Evolutionary conservation across 2,113 vertebrate genomes (phyloP), one percentile per base, ranked within the genome.

Genomic region (Phrynocephalus versicolor): DNA sequence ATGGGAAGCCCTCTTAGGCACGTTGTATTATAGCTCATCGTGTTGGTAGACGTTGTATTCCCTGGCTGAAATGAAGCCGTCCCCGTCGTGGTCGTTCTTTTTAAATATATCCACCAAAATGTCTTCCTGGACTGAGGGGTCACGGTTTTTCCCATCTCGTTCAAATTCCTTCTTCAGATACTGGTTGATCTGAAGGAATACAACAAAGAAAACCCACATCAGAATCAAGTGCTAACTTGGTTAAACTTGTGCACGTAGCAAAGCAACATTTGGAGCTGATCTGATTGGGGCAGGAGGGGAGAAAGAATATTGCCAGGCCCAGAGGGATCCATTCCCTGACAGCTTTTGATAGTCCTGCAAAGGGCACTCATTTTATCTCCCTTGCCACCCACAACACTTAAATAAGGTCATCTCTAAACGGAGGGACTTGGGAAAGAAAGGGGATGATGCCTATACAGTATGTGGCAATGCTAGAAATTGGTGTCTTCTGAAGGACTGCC

Each of bases 11-110:
- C 23, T 65, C 88, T 80, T 73, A 82, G 74, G 75, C 83, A 64
- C 16, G 86, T 67, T 67, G 84, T 82, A 55, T 94, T 97, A 99
- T 69, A 99, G 97, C 93, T 99, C 99, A 91, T 99, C 98, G 21
- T 99, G 99, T 58, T 97, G 93, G 90, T 98, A 98, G 58, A 99
- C 94, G 78, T 99, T 98, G 86, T 98, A 99, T 93, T 99, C 99
- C 79, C 95, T 98, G 21, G 96, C 86, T n/a, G 98, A 98, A 95
- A 99, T 98, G 86, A 92, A 92, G 85, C 98, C 99, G 88, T 99
- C 97, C 65, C 87, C 86, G 90, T 99, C 93, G 0, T 92, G 92
- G 88, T 99, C 99, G 16, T 96, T 99, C 95, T 97, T 99, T 87
- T 92, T 95, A 94, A 99, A 98, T 88, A 99, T 97, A 85, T 99